These are phyloP conservation scores for Chondrilla cf. caribensis DNA, from an alignment of 37 sponge, comb jelly and placozoan genomes.

Conservation along the genomic window DNA sequence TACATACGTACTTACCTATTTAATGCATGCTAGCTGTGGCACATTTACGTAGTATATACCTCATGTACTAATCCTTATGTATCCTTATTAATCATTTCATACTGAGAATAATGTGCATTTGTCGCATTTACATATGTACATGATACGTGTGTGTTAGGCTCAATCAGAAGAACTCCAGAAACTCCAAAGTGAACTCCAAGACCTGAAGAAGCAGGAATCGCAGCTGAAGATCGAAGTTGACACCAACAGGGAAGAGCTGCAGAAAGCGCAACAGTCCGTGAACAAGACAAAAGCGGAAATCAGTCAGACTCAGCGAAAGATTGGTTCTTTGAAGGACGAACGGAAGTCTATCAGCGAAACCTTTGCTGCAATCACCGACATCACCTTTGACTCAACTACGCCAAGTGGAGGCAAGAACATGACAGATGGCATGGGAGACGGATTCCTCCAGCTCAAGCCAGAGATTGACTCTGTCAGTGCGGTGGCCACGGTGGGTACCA, in stretches of 20 bases:
- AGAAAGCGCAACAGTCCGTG: slow-evolving; percentile 38
- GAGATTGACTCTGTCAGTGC: slow-evolving; percentile 71
- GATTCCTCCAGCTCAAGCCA: slow-evolving; percentile 36
- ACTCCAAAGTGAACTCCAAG: slow-evolving; percentile 41
- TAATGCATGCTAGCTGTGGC: background rate
- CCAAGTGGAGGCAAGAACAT: background rate
- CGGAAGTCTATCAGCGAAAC: slow-evolving; percentile 30
- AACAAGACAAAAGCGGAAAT: slow-evolving; percentile 49
- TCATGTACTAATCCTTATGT: no score
- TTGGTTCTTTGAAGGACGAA: slow-evolving; percentile 47
- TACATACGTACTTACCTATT: background rate
- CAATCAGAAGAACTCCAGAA: slow-evolving; percentile 56
- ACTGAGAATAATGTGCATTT: no score
- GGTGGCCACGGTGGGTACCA: slow-evolving; percentile 66
- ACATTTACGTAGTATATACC: background rate
- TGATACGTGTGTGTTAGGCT: slow-evolving; percentile 8
- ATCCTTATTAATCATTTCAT: no score
- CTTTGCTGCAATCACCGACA: slow-evolving; percentile 19
- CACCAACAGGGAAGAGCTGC: slow-evolving; percentile 28
- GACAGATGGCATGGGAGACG: background rate
- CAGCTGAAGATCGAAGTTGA: slow-evolving; percentile 66
- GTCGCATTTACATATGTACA: background rate
- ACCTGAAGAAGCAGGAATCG: slow-evolving; percentile 51
- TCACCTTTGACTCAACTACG: background rate
- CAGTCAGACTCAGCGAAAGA: slow-evolving; percentile 40